Base-by-base conservation (phyloP, 2,797 vertebrate genomes). In the Darevskia nairensis region DNA sequence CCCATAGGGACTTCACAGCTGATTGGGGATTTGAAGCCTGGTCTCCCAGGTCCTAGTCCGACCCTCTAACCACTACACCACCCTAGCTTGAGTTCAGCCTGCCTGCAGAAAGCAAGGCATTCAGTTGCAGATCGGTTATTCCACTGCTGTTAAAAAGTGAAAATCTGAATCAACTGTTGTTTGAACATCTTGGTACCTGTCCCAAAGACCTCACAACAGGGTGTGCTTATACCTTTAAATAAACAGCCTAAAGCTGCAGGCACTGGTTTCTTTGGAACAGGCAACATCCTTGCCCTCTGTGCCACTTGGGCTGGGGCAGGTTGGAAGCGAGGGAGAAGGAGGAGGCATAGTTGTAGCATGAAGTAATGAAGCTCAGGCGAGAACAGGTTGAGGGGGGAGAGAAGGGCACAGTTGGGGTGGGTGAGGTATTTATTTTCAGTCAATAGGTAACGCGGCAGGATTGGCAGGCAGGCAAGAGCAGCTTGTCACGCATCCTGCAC, bases 401-500 rank as follows among this genome's bases (percentile, higher is more conserved):
- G 88, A 80, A 76, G 72, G 84, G 64, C 35, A 0, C 0, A 3
- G 80, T 75, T 10, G 64, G 19, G 91, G 94, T 94, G 94, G 95
- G 93, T 0, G 90, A 94, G 92, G 93, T 92, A 92, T 95, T 96
- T 96, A 78, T 90, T 93, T 95, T 92, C 92, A 87, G 2, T 93
- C 86, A 94, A 92, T 86, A 95, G 94, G 93, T 95, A 95, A 95
- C 90, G 87, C 91, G 59, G 93, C 91, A 89, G 88, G 59, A 93
- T 1, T 96, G 95, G 94, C 93, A 96, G 87, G 46, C 86, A 91
- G 92, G 92, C 91, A 91, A 94, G 90, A 94, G 93, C 83, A 10
- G 93, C 92, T 95, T 96, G 95, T 96, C 95, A 96, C 92, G 95
- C 95, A 95, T 93, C 29, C 80, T 83, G 89, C 61, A 90, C 88